Conservation (phyloP, 1,140 invertebrate genomes). For the Drosophila watanabei region DNA sequence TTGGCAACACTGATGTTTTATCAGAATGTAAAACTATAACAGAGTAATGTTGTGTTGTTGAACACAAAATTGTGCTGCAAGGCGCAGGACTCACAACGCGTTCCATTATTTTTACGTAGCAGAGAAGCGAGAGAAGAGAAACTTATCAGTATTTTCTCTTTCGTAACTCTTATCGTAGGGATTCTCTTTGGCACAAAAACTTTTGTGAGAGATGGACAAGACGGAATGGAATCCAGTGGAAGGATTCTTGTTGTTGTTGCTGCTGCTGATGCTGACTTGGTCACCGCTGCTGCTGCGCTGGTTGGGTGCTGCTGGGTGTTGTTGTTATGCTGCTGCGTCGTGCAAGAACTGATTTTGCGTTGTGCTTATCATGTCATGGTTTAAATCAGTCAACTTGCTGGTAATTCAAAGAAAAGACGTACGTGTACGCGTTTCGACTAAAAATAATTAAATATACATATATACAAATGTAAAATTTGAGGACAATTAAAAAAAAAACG, state of each 20-base stretch:
- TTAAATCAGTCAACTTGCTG: constrained; percentile 75
- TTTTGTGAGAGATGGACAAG: constrained; percentile 70
- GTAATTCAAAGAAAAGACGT: constrained; percentile 70
- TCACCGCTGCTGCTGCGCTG: constrained; percentile 24
- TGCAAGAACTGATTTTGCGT: constrained; percentile 75
- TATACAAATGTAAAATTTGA: constrained; percentile 2
- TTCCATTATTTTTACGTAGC: not conserved
- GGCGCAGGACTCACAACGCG: not conserved
- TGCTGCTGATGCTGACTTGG: constrained; percentile 29
- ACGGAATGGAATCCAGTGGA: constrained; percentile 37
- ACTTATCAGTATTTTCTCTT: constrained; percentile 51
- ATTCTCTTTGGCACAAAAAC: constrained; percentile 35
- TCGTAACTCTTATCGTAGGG: constrained; percentile 16
- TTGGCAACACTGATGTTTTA: too few species aligned
- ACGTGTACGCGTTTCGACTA: constrained; percentile 11
- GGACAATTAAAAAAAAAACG: not conserved
- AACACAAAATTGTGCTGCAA: not conserved
- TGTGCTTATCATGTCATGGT: constrained; percentile 62
- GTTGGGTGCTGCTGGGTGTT: constrained; percentile 19
- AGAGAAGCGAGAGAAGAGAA: not conserved
- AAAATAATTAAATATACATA: not conserved
- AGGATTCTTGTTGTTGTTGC: constrained; percentile 56
- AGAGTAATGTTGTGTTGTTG: not conserved
- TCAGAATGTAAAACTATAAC: not conserved
- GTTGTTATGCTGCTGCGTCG: constrained; percentile 53